These are phyloP conservation scores for Chaenocephalus aceratus DNA, from an alignment of 2,113 vertebrate species.

Conservation along the genomic window DNA sequence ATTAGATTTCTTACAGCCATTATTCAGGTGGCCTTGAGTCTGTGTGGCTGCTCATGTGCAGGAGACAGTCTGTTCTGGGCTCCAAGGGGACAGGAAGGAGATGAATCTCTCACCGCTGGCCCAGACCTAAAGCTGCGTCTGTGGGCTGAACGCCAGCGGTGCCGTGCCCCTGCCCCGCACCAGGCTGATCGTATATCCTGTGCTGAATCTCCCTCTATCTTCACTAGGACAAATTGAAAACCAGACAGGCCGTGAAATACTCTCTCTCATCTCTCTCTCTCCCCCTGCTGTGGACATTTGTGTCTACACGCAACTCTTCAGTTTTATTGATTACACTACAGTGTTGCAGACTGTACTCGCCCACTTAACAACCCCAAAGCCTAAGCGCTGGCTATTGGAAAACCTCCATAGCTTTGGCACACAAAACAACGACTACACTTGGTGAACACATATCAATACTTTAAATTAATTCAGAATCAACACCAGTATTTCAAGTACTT, in stretches of 20 bases:
- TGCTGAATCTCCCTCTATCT: slow-evolving; percentile 54
- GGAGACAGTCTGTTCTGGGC: slow-evolving; percentile 48
- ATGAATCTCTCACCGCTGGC: slow-evolving; percentile 69
- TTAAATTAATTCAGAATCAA: background rate
- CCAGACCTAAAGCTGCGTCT: slow-evolving; percentile 51
- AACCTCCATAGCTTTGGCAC: background rate
- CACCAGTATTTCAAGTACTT: background rate
- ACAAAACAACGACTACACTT: background rate
- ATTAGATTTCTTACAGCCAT: slow-evolving; percentile 21
- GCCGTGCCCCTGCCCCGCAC: slow-evolving; percentile 30
- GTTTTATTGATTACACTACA: slow-evolving; percentile 44
- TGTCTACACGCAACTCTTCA: slow-evolving; percentile 23
- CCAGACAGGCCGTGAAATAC: slow-evolving; percentile 63
- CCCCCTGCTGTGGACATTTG: slow-evolving; percentile 21
- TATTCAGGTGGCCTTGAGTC: slow-evolving; percentile 42
- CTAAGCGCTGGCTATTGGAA: background rate
- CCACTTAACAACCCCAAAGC: slow-evolving; percentile 13
- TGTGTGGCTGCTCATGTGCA: slow-evolving; percentile 16
- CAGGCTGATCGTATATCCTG: slow-evolving; percentile 59
- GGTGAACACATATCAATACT: background rate
- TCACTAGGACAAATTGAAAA: slow-evolving; percentile 69
- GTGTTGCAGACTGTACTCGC: slow-evolving; percentile 16
- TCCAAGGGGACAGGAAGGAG: slow-evolving; percentile 43
- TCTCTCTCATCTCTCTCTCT: slow-evolving; percentile 19
- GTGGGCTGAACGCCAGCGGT: slow-evolving; percentile 46